Evolutionary conservation across 2,797 vertebrate genomes (phyloP), one percentile per base, ranked within the genome.

Genomic region (Oreonectes daqikongensis): DNA sequence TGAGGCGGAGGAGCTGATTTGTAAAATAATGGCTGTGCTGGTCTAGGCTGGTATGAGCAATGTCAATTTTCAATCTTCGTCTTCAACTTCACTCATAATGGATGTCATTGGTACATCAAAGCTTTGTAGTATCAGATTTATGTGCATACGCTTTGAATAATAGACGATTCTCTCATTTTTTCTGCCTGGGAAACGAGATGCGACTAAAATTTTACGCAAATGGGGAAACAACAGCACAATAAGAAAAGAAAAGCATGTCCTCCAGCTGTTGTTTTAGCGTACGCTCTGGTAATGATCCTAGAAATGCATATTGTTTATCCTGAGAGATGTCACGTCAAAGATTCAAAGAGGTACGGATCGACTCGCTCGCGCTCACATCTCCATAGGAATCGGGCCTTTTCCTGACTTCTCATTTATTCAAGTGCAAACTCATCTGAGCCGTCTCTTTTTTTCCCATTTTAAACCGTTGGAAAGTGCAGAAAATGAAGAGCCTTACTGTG

Each of bases 141-240:
- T 60, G n/a, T 26, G n/a, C 38, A 69, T 66, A 40, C 46, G 78
- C 44, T 71, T 82, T 71, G 82, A 81, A 74, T 78, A 38, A 68
- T 46, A 20, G 22, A 69, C 64, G 72, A 63, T 42, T 55, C 40
- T 57, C 59, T n/a, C 24, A n/a, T 65, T 75, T 67, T 75, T 46
- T 48, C 64, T 44, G 50, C 50, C 26, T 0, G 5, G 59, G 74
- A 69, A 68, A 60, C 14, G 35, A 69, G 59, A 75, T 26, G 61
- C 44, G 53, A 55, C 35, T 68, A 18, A 48, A 32, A 4, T 60
- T 60, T 20, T 26, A 28, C 15, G 35, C n/a, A 20, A 44, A 66
- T 8, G 46, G 40, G n/a, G 5, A 52, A 65, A 20, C 59, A 46
- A 67, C 20, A 48, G 14, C 67, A 68, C 52, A 69, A 48, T n/a